A percentile compares a stretch with the other conserved stretches of the same genome.
Evolutionary conservation across 2,888 invertebrate genomes (phyloP).

Genomic region (Allacma fusca): DNA sequence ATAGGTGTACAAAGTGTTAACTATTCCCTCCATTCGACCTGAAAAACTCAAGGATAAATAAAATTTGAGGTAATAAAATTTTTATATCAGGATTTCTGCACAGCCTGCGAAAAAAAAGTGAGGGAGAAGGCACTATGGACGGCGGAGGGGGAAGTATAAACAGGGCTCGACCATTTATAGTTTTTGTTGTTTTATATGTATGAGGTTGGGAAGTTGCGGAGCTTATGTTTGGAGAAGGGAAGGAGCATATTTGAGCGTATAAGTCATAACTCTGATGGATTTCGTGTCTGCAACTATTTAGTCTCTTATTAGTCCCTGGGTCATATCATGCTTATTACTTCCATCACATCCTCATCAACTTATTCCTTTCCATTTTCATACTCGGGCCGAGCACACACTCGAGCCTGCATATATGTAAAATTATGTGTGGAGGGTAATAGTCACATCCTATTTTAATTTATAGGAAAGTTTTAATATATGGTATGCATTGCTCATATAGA

Average conservation of each 20-base stretch:
- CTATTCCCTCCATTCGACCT: background rate
- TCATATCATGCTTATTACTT: too few relatives aligned
- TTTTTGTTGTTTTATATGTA: conserved; percentile 33
- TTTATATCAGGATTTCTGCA: conserved; percentile 58
- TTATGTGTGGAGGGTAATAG: too few relatives aligned
- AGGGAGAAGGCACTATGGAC: background rate
- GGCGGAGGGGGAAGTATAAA: conserved; percentile 11
- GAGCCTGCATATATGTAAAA: too few relatives aligned
- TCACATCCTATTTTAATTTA: too few relatives aligned
- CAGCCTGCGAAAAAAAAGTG: conserved; percentile 36
- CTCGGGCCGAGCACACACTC: too few relatives aligned
- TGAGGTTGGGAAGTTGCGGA: conserved; percentile 16
- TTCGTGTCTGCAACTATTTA: too few relatives aligned
- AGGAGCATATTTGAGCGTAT: background rate
- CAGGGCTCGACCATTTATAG: conserved; percentile 35
- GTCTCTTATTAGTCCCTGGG: too few relatives aligned
- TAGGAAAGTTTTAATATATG: too few relatives aligned
- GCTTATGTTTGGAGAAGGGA: background rate
- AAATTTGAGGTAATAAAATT: conserved; percentile 56
- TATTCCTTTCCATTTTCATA: too few relatives aligned
- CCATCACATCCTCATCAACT: too few relatives aligned
- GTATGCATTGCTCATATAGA: too few relatives aligned
- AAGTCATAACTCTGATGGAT: too few relatives aligned
- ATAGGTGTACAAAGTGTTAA: conserved; percentile 18
- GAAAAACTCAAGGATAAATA: conserved; percentile 50